phyloP scores from a whole-genome alignment of 1,140 invertebrate genomes.

The Calephelis nemesis region DNA sequence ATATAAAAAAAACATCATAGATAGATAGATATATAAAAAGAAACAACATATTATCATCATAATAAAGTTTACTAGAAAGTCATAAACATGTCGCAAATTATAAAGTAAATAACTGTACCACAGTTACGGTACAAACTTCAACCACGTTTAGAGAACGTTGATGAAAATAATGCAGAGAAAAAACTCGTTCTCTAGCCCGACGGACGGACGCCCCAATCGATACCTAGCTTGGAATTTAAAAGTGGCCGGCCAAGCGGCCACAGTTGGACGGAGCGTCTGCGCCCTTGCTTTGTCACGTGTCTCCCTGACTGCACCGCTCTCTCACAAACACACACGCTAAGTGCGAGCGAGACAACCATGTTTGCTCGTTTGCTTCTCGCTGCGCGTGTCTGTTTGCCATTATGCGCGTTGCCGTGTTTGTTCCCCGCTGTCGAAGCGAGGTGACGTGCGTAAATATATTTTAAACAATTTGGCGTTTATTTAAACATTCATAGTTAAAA shows the following conservation, averaged over 20 bases:
- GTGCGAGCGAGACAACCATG: constrained; percentile 50
- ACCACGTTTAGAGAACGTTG: constrained; percentile 22
- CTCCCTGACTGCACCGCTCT: constrained; percentile 38
- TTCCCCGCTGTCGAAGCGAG: constrained; percentile 43
- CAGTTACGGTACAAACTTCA: not conserved
- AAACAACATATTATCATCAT: not conserved
- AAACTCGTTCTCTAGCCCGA: constrained; percentile 29
- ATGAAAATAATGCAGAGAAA: constrained; percentile 35
- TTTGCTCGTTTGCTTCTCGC: constrained; percentile 50
- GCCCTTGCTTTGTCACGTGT: constrained; percentile 65
- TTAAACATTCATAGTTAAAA: constrained; percentile 3
- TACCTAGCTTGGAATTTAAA: constrained; percentile 36
- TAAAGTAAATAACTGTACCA: constrained; percentile 1
- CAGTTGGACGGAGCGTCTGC: constrained; percentile 51
- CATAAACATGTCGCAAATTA: not conserved
- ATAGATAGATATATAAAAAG: no score
- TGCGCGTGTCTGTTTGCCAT: constrained; percentile 67
- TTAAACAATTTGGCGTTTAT: constrained; percentile 1
- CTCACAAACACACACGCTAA: constrained; percentile 24
- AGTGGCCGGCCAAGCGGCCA: constrained; percentile 22
- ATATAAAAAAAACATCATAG: not conserved
- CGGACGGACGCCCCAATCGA: constrained; percentile 43
- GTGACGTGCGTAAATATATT: constrained; percentile 40
- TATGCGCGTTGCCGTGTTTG: constrained; percentile 58
- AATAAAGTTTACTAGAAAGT: not conserved